phyloP scores from a whole-genome alignment of 2,797 vertebrate species.

The Acomys russatus region DNA sequence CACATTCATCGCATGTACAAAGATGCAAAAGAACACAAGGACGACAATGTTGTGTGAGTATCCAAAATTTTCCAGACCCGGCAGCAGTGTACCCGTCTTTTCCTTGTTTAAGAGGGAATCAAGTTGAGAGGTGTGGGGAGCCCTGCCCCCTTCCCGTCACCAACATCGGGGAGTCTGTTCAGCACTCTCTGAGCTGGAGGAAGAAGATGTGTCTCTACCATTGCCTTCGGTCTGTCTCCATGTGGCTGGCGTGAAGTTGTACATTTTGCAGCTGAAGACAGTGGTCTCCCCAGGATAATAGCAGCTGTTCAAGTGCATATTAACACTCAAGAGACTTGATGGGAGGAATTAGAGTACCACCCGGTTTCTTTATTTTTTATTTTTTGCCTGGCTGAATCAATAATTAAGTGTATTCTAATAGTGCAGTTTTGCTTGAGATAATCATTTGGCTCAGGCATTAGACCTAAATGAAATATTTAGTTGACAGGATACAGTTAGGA shows the following conservation, averaged over 20 bases:
- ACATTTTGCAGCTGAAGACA: slow-evolving; percentile 74
- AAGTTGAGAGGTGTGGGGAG: neutral
- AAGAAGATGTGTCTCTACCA: neutral
- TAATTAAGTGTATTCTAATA: slow-evolving; percentile 91
- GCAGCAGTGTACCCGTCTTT: neutral
- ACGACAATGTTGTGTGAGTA: neutral
- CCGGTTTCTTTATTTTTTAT: slow-evolving; percentile 83
- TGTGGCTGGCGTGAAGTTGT: slow-evolving; percentile 59
- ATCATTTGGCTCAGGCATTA: slow-evolving; percentile 90
- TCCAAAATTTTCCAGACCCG: neutral
- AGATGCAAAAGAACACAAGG: neutral
- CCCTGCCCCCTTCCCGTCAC: neutral
- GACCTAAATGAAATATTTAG: slow-evolving; percentile 91
- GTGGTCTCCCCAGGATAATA: slow-evolving; percentile 78
- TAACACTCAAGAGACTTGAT: slow-evolving; percentile 79
- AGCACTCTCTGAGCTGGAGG: neutral
- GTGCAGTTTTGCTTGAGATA: slow-evolving; percentile 90
- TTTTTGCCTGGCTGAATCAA: slow-evolving; percentile 89
- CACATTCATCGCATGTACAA: neutral
- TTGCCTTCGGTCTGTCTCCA: slow-evolving; percentile 31
- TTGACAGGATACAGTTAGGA: slow-evolving; percentile 90
- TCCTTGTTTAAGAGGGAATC: neutral
- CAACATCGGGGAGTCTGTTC: neutral
- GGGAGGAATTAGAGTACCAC: slow-evolving; percentile 78
- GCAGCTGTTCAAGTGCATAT: slow-evolving; percentile 83